A percentile compares a stretch with the other conserved stretches of the same genome.
Conservation (phyloP, 2,888 invertebrate species). For the Orthosia incerta region DNA sequence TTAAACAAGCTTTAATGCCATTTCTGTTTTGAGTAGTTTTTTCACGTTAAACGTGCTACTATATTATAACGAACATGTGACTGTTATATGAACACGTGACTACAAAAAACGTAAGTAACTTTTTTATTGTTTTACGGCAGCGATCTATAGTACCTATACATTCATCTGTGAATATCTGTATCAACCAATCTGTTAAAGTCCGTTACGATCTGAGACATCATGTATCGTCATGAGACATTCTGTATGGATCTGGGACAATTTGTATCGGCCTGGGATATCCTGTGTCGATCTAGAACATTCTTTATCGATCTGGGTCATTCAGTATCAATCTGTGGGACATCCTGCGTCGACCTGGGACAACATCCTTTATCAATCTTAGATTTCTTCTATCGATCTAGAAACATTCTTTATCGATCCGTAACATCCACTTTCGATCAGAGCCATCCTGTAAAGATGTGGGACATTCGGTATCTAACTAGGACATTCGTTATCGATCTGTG, state of each 20-base stretch:
- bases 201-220: too few relatives aligned
- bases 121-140: background rate
- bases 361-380: background rate
- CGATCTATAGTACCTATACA: background rate
- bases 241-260: too few relatives aligned
- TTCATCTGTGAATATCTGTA: too few relatives aligned
- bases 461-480: too few relatives aligned
- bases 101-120: background rate
- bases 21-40: background rate
- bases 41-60: constrained; percentile 1
- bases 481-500: background rate
- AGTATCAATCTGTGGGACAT: background rate
- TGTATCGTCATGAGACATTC: too few relatives aligned
- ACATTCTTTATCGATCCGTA: background rate
- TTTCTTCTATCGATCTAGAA: background rate
- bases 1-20: constrained; percentile 1
- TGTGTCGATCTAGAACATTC: background rate
- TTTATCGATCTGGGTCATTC: background rate
- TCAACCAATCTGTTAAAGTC: too few relatives aligned
- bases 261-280: too few relatives aligned
- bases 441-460: too few relatives aligned
- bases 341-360: background rate
- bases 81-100: constrained; percentile 19
- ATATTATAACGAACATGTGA: constrained; percentile 1
- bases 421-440: background rate